A percentile compares a stretch with the other conserved stretches of the same genome.
Conservation (phyloP, 2,797 vertebrate genomes). For the Melanotaenia nigrans region DNA sequence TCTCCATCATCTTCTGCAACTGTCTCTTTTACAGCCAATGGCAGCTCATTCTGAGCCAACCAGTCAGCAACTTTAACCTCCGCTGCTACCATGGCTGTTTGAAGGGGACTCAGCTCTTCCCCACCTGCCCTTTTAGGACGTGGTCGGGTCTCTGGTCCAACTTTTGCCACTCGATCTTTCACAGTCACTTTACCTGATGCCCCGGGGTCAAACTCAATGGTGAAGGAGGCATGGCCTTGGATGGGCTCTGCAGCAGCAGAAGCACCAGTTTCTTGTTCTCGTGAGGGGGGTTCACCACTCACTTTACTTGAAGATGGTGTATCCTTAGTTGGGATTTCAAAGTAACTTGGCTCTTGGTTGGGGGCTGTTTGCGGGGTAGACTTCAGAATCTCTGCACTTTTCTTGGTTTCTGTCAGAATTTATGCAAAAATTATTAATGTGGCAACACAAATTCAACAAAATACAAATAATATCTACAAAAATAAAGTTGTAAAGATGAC, state of each 20-base stretch:
- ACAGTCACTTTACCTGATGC: constrained; percentile 89
- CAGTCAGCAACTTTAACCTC: constrained; percentile 98
- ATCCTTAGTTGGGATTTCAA: constrained; percentile 96
- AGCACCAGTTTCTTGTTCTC: constrained; percentile 82
- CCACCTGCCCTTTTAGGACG: constrained; percentile 86
- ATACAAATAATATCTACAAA: neutral
- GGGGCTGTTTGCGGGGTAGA: constrained; percentile 79
- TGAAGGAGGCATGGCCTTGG: constrained; percentile 93
- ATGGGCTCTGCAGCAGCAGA: constrained; percentile 69
- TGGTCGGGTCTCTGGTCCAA: constrained; percentile 87
- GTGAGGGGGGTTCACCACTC: constrained; percentile 84
- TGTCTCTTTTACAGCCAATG: constrained; percentile 89
- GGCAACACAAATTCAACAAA: constrained; percentile 5
- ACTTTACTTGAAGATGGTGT: constrained; percentile 75
- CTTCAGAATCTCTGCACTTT: constrained; percentile 77
- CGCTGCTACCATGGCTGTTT: constrained; percentile 93
- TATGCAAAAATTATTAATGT: constrained; percentile 2
- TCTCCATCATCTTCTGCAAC: constrained; percentile 91
- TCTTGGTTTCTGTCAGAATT: constrained; percentile 73
- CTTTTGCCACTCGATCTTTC: constrained; percentile 91
- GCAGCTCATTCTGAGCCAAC: constrained; percentile 97
- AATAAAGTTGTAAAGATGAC: neutral
- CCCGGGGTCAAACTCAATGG: constrained; percentile 93
- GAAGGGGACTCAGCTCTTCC: constrained; percentile 92
- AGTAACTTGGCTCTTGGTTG: constrained; percentile 93